A percentile compares a stretch with the other conserved stretches of the same genome.
Evolutionary conservation across 2,113 vertebrate species (phyloP).

Genomic region (Casuarius casuarius): DNA sequence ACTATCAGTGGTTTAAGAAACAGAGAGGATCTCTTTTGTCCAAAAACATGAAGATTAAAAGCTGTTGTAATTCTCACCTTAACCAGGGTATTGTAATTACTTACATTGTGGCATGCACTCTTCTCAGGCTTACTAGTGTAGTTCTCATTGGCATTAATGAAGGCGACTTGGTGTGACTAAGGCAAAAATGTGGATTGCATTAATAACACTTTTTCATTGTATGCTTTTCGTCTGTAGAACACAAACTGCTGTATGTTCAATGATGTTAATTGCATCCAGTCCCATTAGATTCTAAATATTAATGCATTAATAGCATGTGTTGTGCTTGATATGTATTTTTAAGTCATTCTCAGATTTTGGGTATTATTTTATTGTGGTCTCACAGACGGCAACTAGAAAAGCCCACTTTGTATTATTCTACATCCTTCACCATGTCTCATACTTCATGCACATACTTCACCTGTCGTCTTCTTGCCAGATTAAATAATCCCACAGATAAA

Average conservation of each 20-base stretch:
- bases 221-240: not conserved
- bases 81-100: not conserved
- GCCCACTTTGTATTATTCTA: not conserved
- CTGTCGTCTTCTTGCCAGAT: not conserved
- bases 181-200: not conserved
- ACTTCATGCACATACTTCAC: not conserved
- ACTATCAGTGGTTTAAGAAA: not conserved
- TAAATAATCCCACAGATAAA: not conserved
- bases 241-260: not conserved
- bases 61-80: not conserved
- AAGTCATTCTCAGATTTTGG: not conserved
- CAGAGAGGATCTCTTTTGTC: not conserved
- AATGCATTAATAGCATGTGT: not conserved
- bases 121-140: not conserved
- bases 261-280: not conserved
- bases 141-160: not conserved
- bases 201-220: not conserved
- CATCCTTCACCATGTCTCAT: not conserved
- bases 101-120: not conserved
- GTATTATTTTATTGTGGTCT: not conserved
- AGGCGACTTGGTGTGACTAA: not conserved
- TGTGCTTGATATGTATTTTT: not conserved
- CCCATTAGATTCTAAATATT: not conserved
- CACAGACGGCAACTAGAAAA: not conserved
- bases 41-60: not conserved